Base-by-base conservation (phyloP, 2,888 invertebrate species). In the Limnephilus auricula region DNA sequence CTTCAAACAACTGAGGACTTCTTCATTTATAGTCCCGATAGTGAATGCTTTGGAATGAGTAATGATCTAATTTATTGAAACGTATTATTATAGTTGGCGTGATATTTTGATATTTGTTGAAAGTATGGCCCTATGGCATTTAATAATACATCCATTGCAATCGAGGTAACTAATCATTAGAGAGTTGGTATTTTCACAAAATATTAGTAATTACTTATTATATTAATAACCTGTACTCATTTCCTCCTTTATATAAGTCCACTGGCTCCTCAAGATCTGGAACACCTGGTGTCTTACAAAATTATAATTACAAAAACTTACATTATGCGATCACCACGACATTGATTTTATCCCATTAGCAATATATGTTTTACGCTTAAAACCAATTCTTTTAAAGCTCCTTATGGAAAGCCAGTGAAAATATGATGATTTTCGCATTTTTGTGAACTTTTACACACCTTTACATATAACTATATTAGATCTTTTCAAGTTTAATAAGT, bases 1-100 rank as follows among this genome's bases (percentile, higher is more conserved):
- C 78, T n/a, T 31, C 65, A 78, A 78, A 88, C 10, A 88, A 88
- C 34, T 25, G 37, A 83, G 2, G 83, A 83, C 10, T 83, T 83
- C 32, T 25, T 83, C 9, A 25, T n/a, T 37, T 65, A 65, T 25
- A n/a, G 25, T 65, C 65, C 25, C 65, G 9, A 65, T 65, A 9
- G 9, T 65, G 65, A 65, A 65, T 65, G n/a, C 50, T 65, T 65
- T 65, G 50, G 6, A 65, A 25, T 18, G 25, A 65, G 25, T 25
- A 65, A 65, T 65, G 9, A 65, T 65, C 25, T n/a, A 25, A 9
- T 9, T 65, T 65, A 18, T 65, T n/a, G 65, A 3, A 50, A 4
- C 50, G 18, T 65, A n/a, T 65, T 65, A 65, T 65, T 65, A 65
- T n/a, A 65, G 65, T 9, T 65, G 18, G 13, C 18, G 50, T 18